Conservation (phyloP, 2,888 invertebrate genomes). For the Automeris io region DNA sequence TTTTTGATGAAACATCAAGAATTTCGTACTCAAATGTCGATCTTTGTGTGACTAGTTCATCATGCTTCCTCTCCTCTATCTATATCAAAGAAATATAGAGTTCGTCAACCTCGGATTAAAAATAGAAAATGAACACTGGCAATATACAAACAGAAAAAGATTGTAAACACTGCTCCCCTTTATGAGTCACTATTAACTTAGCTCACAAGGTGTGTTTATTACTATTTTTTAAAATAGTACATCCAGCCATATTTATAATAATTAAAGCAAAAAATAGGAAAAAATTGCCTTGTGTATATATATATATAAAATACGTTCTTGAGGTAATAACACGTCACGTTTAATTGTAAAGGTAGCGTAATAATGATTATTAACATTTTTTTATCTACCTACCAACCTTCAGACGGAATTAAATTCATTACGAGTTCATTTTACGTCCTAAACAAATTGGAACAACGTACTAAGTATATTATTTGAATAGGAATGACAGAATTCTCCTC, state of each 20-base stretch:
- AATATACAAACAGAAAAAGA: conserved; percentile 38
- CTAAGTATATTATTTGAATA: conserved; percentile 4
- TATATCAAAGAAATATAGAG: conserved; percentile 26
- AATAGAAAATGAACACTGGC: conserved; percentile 53
- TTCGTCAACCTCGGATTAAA: conserved; percentile 66
- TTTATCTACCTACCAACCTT: conserved; percentile 8
- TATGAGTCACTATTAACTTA: conserved; percentile 19
- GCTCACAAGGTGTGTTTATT: neutral
- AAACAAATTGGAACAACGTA: conserved; percentile 7
- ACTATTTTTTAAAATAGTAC: neutral
- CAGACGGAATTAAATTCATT: conserved; percentile 8
- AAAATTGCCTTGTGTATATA: too few species aligned
- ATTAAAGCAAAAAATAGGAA: too few species aligned
- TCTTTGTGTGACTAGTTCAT: neutral
- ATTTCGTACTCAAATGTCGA: neutral
- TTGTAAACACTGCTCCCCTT: conserved; percentile 34
- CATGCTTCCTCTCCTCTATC: neutral
- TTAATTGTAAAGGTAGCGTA: conserved; percentile 2
- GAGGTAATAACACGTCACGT: neutral
- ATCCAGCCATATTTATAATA: too few species aligned
- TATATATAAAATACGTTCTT: neutral
- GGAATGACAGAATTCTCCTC: conserved; percentile 4
- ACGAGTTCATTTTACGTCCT: conserved; percentile 9
- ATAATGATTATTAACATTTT: conserved; percentile 9
- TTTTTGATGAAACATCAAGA: neutral